phyloP scores from a whole-genome alignment of 1,140 invertebrate species.

The Hypsibius dujardini region DNA sequence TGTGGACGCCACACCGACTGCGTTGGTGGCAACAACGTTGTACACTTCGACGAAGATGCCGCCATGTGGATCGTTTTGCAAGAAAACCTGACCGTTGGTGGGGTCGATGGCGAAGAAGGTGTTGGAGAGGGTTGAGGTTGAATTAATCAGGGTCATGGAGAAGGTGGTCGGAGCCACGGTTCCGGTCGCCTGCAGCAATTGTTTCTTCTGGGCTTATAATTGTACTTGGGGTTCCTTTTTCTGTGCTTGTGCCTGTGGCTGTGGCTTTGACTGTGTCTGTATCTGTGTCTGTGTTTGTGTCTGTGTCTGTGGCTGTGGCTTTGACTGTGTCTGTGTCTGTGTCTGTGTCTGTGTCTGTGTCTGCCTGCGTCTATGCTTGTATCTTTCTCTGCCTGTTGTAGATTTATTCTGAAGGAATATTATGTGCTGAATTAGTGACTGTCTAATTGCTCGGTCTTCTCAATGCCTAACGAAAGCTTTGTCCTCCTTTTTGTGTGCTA shows the following conservation, averaged over 20 bases:
- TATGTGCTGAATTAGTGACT: too few relatives aligned
- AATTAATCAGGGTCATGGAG: background rate
- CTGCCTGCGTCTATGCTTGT: too few relatives aligned
- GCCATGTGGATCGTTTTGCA: slow-evolving; percentile 12
- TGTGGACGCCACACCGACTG: background rate
- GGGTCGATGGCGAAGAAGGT: background rate
- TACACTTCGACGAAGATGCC: slow-evolving; percentile 11
- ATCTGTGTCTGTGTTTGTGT: too few relatives aligned
- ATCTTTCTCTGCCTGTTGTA: too few relatives aligned
- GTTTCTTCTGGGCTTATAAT: background rate
- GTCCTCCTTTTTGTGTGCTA: background rate
- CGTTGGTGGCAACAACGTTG: background rate
- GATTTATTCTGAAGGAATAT: too few relatives aligned
- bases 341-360: too few relatives aligned
- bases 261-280: too few relatives aligned
- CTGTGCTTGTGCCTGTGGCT: too few relatives aligned
- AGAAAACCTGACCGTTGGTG: background rate
- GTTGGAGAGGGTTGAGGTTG: background rate
- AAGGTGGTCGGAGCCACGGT: slow-evolving; percentile 8
- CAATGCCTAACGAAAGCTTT: background rate
- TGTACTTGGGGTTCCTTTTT: background rate
- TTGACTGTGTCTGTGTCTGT: too few relatives aligned
- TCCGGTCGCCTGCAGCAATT: background rate
- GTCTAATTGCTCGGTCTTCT: background rate
- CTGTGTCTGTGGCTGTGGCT: too few relatives aligned